These are phyloP conservation scores for Cantharis rufa DNA, from an alignment of 2,888 invertebrate species.

Conservation along the genomic window DNA sequence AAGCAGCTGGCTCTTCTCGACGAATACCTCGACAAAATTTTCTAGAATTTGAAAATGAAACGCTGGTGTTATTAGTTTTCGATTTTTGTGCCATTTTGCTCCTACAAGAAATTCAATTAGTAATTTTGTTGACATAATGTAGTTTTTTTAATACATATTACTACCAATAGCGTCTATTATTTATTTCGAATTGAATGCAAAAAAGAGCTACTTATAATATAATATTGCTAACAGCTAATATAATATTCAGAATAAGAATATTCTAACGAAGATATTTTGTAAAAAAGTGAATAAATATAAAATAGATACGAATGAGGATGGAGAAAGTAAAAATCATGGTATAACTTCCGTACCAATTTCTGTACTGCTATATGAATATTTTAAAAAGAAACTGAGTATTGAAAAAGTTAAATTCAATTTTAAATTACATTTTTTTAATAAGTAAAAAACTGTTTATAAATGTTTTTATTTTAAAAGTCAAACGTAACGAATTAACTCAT, in stretches of 20 bases:
- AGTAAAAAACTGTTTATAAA: not conserved
- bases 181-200: no score
- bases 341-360: not conserved
- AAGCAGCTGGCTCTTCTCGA: conserved; percentile 40
- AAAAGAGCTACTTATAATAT: no score
- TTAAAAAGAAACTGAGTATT: not conserved
- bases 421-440: not conserved
- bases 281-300: no score
- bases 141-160: not conserved
- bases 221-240: no score
- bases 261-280: no score
- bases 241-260: no score
- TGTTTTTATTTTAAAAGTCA: not conserved
- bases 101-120: conserved; percentile 23
- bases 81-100: conserved; percentile 40
- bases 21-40: conserved; percentile 42
- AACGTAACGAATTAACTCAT: not conserved
- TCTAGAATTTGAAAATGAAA: conserved; percentile 48
- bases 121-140: not conserved
- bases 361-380: not conserved
- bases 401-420: not conserved
- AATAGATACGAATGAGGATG: no score
- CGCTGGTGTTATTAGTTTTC: conserved; percentile 44
- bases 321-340: not conserved
- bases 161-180: no score